phyloP scores from a whole-genome alignment of 2,797 vertebrate genomes.

The Malurus leucopterus region DNA sequence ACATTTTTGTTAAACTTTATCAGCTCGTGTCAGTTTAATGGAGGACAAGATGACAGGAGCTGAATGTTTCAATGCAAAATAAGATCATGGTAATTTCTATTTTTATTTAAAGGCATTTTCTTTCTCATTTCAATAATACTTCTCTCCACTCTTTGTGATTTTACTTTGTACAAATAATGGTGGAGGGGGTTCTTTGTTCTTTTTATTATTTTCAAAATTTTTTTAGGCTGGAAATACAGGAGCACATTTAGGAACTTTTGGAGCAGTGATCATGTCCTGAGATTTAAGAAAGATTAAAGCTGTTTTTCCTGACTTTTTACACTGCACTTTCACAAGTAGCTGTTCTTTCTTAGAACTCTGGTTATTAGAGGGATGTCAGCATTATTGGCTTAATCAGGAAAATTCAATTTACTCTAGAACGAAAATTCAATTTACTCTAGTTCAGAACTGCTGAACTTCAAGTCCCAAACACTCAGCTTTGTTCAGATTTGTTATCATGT shows the following conservation, averaged over 20 bases:
- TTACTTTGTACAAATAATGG: not conserved
- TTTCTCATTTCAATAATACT: not conserved
- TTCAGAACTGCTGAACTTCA: not conserved
- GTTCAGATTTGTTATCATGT: not conserved
- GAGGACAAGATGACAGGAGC: not conserved
- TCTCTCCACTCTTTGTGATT: not conserved
- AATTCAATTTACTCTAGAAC: not conserved
- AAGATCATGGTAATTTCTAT: not conserved
- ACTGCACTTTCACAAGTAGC: not conserved
- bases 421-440: not conserved
- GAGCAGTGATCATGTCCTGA: not conserved
- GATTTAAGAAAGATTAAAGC: not conserved
- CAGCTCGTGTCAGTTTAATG: not conserved
- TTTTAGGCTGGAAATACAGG: not conserved
- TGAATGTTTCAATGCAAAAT: not conserved
- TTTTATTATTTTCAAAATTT: fast-evolving
- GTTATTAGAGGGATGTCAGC: not conserved
- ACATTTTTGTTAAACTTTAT: not conserved
- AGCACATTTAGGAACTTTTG: not conserved
- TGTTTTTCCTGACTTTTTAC: not conserved
- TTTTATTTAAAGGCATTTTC: not conserved
- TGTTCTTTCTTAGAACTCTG: not conserved
- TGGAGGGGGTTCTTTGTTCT: fast-evolving
- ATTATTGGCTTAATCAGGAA: not conserved
- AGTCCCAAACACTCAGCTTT: not conserved